Base-by-base conservation (phyloP, 1,140 invertebrate species). In the Drosophila seguyi region DNA sequence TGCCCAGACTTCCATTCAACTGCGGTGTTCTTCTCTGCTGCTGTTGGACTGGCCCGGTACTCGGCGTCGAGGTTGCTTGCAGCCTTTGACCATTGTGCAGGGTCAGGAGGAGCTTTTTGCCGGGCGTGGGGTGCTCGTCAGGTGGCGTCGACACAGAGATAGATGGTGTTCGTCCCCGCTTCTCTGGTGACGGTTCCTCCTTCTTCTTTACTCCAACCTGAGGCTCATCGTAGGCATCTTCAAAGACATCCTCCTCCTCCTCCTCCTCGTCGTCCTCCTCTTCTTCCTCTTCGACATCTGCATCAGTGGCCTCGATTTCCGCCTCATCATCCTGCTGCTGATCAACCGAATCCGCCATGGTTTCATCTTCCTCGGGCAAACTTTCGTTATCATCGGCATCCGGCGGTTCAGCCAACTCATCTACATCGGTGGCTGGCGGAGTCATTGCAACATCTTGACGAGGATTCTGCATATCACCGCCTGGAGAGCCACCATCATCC, bases 261-360 rank as follows among this genome's bases (percentile, higher is more conserved):
- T 85, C 68, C 3, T 77, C 62, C n/a, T 81, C 68, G 1, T 85
- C 73, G 3, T 75, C 81, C 4, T 76, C 78, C n/a, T 75, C 71
- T 8, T 68, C 82, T 20, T 79, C 66, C 42, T 87, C 84, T 39
- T 82, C 90, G 16, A 80, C 76, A 63, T 92, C 91, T 6, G 88
- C 90, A 80, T 91, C 90, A 25, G 87, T 90, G 25, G 80, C 85
- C 45, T 91, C 90, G 3, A 82, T 84, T 34, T 84, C 90, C 10
- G 65, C 80, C 29, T 92, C 86, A 56, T 71, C 80, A 47, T 87
- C 90, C 13, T 48, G 60, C 57, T 76, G 48, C 7, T 85, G 80
- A 34, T 81, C 85, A 14, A 86, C 72, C n/a, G 71, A 87, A 59
- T 90, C 85, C 20, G 73, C 83, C 67, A 91, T 75, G 31, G 68